Evolutionary conservation across 1,140 invertebrate genomes (phyloP).

Genomic region (Zelostemma sp.): DNA sequence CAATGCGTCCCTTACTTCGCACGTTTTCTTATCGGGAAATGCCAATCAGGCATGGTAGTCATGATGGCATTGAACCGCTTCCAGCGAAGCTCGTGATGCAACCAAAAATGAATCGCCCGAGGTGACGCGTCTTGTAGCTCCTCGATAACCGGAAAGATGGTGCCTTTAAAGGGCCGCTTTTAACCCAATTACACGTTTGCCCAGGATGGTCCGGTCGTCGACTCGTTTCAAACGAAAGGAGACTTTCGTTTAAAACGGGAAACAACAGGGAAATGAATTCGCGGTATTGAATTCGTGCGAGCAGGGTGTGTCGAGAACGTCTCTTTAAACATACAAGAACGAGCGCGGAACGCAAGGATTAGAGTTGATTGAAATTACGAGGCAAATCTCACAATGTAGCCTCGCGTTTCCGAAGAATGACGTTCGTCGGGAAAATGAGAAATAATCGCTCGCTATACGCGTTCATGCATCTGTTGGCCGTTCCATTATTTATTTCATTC

Average conservation of each 20-base stretch:
- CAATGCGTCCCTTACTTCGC: conserved; percentile 26
- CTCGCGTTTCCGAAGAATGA: conserved; percentile 5
- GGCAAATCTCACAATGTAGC: conserved; percentile 1
- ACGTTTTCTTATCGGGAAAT: conserved; percentile 62
- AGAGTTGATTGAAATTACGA: conserved; percentile 7
- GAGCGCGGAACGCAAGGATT: conserved; percentile 4
- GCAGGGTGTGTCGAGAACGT: conserved; percentile 39
- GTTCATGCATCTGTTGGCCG: background rate
- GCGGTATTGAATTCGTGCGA: conserved; percentile 1
- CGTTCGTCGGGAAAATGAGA: background rate
- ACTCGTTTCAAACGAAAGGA: conserved; percentile 11
- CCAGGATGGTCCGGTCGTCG: conserved; percentile 1
- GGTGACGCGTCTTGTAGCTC: conserved; percentile 31
- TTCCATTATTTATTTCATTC: conserved; percentile 3
- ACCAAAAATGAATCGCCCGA: conserved; percentile 50
- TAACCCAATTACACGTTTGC: conserved; percentile 25
- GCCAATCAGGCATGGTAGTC: conserved; percentile 56
- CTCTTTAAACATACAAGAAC: conserved; percentile 22
- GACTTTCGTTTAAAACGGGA: no score
- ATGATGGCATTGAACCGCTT: conserved; percentile 21
- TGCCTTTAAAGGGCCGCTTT: conserved; percentile 39
- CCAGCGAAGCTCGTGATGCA: conserved; percentile 50
- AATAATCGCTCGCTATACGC: conserved; percentile 3
- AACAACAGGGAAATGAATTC: no score
- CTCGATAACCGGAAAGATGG: conserved; percentile 41